phyloP scores from a whole-genome alignment of 2,797 vertebrate genomes.

The Aphelocoma californica region DNA sequence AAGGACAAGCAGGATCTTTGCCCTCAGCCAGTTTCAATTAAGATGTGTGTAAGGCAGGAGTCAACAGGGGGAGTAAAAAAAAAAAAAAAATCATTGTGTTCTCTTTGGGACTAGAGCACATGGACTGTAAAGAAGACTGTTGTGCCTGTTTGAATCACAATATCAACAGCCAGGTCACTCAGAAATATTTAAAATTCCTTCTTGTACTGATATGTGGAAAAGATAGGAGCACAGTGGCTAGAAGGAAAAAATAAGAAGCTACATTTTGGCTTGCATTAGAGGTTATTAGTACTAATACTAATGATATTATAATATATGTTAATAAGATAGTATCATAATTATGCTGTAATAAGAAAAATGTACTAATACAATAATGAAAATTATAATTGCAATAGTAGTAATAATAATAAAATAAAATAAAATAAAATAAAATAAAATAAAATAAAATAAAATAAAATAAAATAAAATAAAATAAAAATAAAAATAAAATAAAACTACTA shows the following conservation, averaged over 20 bases:
- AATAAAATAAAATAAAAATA: background rate
- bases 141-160: background rate
- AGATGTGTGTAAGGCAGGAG: background rate
- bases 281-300: background rate
- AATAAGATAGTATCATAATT: background rate
- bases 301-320: background rate
- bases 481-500: background rate
- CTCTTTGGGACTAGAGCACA: background rate
- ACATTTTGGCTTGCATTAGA: background rate
- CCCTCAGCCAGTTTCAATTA: background rate
- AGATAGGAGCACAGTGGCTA: background rate
- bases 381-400: background rate
- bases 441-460: background rate
- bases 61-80: background rate
- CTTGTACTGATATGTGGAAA: background rate
- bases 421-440: background rate
- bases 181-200: background rate
- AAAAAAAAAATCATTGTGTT: background rate
- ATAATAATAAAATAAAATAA: background rate
- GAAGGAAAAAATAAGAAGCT: background rate
- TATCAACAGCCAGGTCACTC: background rate
- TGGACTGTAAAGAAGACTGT: background rate
- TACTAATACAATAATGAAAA: background rate
- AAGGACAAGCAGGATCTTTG: background rate
- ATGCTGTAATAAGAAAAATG: background rate